Base-by-base conservation (phyloP, 1,140 invertebrate species). In the Colletes gigas region DNA sequence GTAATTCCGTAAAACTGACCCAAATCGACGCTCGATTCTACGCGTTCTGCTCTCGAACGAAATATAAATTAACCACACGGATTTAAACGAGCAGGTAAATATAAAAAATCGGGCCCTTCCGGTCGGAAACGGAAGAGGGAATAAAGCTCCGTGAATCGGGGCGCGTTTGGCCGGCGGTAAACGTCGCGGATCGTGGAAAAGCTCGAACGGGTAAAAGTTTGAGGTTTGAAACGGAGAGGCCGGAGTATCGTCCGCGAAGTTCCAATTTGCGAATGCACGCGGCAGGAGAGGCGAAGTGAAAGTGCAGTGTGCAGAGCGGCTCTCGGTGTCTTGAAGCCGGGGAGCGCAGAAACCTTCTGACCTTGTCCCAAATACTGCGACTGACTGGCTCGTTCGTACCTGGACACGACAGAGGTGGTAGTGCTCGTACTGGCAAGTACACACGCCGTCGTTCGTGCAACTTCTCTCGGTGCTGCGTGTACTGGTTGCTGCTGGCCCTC, bases 341-440 rank as follows among this genome's bases (percentile, higher is more conserved):
- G 67, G 74, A 81, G 82, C 89, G 85, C 89, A 78, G 87, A 89
- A 89, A 90, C 90, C 90, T 86, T 92, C 92, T 93, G 92, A 93
- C 92, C 92, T 93, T 93, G 92, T 93, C 92, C 92, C 91, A 93
- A 93, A 93, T 93, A 93, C 92, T 91, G 83, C 88, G 75, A 87
- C 85, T 87, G 81, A 86, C 85, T 82, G 62, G 69, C 60, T 78
- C 68, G 68, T 71, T 81, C 59, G 67, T 85, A 86, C 83, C 83
- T 83, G 84, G 76, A 59, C 60, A 63, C 69, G 68, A 65, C 59
- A 47, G 47, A 19, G 14, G 70, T 47, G 59, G 50, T 71, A 15
- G 55, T 71, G 19, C 30, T 71, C 41, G 44, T 14, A 17, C 12
- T 44, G 63, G 44, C 60, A 63, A 50, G 52, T 60, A 60, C 69